Evolutionary conservation across 2,113 vertebrate genomes (phyloP), one percentile per base, ranked within the genome.

Genomic region (Oncorhynchus kisutch): DNA sequence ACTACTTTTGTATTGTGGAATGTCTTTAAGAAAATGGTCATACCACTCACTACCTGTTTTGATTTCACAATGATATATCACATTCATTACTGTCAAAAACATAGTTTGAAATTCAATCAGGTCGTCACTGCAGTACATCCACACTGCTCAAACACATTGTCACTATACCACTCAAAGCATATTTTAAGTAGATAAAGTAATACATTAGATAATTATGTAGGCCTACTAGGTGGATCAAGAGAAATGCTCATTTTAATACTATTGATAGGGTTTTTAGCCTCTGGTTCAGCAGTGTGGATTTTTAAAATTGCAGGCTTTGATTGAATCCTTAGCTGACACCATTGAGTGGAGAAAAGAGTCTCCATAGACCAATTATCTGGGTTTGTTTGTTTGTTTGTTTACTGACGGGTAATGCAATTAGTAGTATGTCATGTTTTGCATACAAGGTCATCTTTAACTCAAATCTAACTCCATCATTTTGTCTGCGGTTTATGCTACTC

Each of bases 1-100:
- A 91, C 86, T 92, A 91, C 91, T 93, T 92, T 93, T 93, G 84
- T 90, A 92, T 85, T 72, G 76, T 72, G 75, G 85, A 84, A 82
- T 67, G 83, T 77, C 25, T 71, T 67, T 67, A 71, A 75, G 60
- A 75, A 87, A 87, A 88, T 82, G 75, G 71, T 84, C 89, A 74
- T 80, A 75, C n/a, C 5, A 6, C 84, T 85, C 20, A 6, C 84
- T 85, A 57, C 85, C 74, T 84, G 82, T 89, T 87, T 79, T 62
- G 20, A 22, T 24, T 62, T 8, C n/a, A 62, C 59, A 54, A 16
- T 54, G 59, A 8, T 22, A 83, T 86, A 81, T 81, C 67, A 74
- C 16, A 54, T 54, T 54, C 51, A 16, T 54, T 54, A 5, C 85
- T 87, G 81, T 87, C 84, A 77, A 78, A 45, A 45, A 20, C 54